Evolutionary conservation across 2,113 vertebrate genomes (phyloP).

Genomic region (Parus major): DNA sequence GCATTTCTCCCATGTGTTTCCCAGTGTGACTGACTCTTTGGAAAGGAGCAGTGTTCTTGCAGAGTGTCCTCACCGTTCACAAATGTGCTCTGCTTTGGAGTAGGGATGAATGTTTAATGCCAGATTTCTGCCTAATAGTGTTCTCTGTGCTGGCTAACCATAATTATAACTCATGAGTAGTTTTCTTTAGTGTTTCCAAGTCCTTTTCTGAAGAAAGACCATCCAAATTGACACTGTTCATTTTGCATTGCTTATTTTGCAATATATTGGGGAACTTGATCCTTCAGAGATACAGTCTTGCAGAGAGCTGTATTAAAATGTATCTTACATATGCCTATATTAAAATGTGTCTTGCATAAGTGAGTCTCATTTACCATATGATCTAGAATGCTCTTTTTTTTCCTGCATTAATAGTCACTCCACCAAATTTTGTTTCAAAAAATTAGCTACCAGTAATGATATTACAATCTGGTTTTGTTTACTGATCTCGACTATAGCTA

Average conservation of each 20-base stretch:
- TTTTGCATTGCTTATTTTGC: not conserved
- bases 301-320: not conserved
- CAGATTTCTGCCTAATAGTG: not conserved
- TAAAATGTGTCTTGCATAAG: not conserved
- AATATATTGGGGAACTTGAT: not conserved
- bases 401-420: not conserved
- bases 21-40: not conserved
- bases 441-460: not conserved
- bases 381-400: not conserved
- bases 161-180: not conserved
- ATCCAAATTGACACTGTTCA: not conserved
- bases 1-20: not conserved
- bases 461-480: not conserved
- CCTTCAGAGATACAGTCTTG: not conserved
- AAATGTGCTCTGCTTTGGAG: not conserved
- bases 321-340: not conserved
- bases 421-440: not conserved
- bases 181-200: not conserved
- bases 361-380: not conserved
- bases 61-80: not conserved
- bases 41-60: not conserved
- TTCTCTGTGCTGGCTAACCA: not conserved
- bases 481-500: not conserved
- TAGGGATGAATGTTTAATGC: not conserved
- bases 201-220: not conserved